phyloP scores from a whole-genome alignment of 2,797 vertebrate species.

The Lemur catta region DNA sequence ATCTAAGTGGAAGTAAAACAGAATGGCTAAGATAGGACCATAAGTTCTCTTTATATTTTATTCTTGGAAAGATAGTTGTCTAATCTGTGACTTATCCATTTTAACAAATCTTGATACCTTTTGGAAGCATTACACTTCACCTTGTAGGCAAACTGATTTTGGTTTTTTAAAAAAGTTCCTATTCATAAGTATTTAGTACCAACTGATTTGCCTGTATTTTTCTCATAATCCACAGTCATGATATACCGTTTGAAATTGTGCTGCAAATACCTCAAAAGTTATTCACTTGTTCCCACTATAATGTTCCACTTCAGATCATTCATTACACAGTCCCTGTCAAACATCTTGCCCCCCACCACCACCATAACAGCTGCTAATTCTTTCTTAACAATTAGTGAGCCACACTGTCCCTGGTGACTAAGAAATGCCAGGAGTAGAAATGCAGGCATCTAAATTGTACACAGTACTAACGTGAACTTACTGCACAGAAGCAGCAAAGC shows the following conservation, averaged over 20 bases:
- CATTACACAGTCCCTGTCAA: not conserved
- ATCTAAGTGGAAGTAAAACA: not conserved
- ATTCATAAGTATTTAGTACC: not conserved
- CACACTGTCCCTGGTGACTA: not conserved
- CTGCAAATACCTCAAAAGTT: not conserved
- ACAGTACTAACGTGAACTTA: not conserved
- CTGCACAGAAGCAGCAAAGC: not conserved
- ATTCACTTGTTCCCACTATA: not conserved
- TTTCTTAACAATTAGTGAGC: not conserved
- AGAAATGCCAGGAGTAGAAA: not conserved
- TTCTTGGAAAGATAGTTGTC: not conserved
- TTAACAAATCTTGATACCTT: not conserved
- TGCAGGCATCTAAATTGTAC: no score
- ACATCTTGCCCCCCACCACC: no score
- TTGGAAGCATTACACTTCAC: not conserved
- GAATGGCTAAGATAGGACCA: accelerated
- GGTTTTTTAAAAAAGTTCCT: not conserved
- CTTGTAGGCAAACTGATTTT: not conserved
- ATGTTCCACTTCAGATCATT: not conserved
- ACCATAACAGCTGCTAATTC: not conserved
- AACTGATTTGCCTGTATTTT: not conserved
- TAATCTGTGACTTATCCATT: not conserved
- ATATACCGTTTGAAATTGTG: not conserved
- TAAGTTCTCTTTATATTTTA: not conserved
- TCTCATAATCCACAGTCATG: not conserved